Evolutionary conservation across 2,888 invertebrate genomes (phyloP), one percentile per base, ranked within the genome.

Genomic region (Hololepta plana): DNA sequence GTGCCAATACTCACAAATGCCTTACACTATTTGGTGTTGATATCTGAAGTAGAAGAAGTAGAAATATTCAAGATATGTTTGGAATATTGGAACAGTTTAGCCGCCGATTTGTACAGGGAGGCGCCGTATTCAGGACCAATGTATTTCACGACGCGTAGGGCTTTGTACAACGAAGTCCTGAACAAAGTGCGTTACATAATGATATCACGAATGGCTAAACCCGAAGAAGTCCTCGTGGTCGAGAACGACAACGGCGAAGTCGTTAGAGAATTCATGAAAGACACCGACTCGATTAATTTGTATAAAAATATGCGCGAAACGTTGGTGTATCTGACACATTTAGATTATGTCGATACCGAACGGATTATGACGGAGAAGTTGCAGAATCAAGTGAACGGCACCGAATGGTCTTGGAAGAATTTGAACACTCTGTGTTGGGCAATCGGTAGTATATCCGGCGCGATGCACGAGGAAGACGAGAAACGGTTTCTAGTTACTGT

Each of bases 191-290:
- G 96, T 21, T 84, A 84, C 46, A 91, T 93, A 23, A 96, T 99
- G 93, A 98, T 99, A 47, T 90, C 90, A 32, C 72, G 96, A 43
- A 99, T 99, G 98, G 98, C 96, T 10, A 96, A 95, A 54, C 98
- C 98, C 1, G 98, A 99, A 57, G 98, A 99, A 60, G 98, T 99
- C 16, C 65, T 99, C 33, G 93, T 99, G 23, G 96, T 99, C 20
- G 98, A 99, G 58, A 99, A 98, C 61, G 98, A 99, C 52, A 95
- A 98, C 56, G 96, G 96, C 20, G 96, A 98, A 60, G 93, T 98
- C 32, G 96, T 99, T 6, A 64, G 98, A 35, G 98, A 99, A 55
- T 95, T 98, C 52, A 96, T 99, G 90, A 98, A 96, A 59, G 98
- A 99, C 56, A 99, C 98, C 17, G 98, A 99, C 62, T 85, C 96